Evolutionary conservation across 2,888 invertebrate genomes (phyloP).

Genomic region (Nycteola revayana): DNA sequence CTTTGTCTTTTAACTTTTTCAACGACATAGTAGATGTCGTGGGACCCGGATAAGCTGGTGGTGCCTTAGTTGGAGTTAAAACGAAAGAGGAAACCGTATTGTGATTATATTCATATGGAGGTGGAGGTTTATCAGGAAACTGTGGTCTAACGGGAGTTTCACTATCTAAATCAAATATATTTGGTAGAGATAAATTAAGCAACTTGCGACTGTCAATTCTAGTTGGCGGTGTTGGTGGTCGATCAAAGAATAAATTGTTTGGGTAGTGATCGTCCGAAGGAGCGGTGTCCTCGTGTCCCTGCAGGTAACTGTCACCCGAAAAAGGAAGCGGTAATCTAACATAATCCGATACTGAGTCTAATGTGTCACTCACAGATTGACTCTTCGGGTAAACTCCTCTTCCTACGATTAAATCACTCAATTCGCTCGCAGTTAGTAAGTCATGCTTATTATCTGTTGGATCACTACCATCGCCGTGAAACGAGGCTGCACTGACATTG

Average conservation of each 20-base stretch:
- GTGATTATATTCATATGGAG: slow-evolving; percentile 85
- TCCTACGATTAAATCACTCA: slow-evolving; percentile 92
- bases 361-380: slow-evolving; percentile 91
- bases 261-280: slow-evolving; percentile 81
- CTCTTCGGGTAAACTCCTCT: slow-evolving; percentile 86
- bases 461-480: slow-evolving; percentile 94
- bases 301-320: slow-evolving; percentile 81
- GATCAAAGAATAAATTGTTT: slow-evolving; percentile 74
- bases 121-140: slow-evolving; percentile 82
- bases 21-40: slow-evolving; percentile 35
- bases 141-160: slow-evolving; percentile 39
- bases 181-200: slow-evolving; percentile 69
- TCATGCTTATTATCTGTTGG: slow-evolving; percentile 90
- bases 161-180: slow-evolving; percentile 66
- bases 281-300: slow-evolving; percentile 82
- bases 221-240: slow-evolving; percentile 86
- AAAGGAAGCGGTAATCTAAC: slow-evolving; percentile 87
- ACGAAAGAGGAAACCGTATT: slow-evolving; percentile 73
- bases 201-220: slow-evolving; percentile 84
- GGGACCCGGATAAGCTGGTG: slow-evolving; percentile 85
- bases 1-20: slow-evolving; percentile 62
- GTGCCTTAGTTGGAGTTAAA: slow-evolving; percentile 74
- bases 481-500: slow-evolving; percentile 90
- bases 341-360: slow-evolving; percentile 95
- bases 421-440: slow-evolving; percentile 90